Evolutionary conservation across 35 echinoderm and acorn worm genomes (phyloP).

Genomic region (Hemicentrotus pulcherrimus): DNA sequence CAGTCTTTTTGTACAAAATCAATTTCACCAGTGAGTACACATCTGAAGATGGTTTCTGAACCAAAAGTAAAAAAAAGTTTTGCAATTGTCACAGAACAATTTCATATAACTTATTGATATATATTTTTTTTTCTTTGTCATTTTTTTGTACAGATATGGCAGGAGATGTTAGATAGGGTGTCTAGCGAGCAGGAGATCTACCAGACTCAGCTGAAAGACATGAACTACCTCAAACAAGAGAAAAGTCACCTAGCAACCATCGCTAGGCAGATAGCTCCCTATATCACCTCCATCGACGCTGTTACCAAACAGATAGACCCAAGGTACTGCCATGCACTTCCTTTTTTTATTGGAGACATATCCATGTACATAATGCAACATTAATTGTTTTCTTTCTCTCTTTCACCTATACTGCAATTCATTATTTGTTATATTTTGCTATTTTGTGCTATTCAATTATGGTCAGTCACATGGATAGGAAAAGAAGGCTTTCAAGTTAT

Average conservation of each 20-base stretch:
- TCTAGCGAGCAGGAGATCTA: constrained; percentile 54
- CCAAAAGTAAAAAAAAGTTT: not conserved
- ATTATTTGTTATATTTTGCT: too few relatives aligned
- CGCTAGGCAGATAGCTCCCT: constrained; percentile 55
- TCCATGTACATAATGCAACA: too few relatives aligned
- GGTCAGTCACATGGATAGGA: too few relatives aligned
- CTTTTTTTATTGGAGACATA: too few relatives aligned
- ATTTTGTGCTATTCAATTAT: too few relatives aligned
- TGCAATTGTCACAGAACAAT: not conserved
- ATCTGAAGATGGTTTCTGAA: not conserved
- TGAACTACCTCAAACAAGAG: constrained; percentile 59
- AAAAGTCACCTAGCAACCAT: constrained; percentile 58
- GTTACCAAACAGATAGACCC: constrained; percentile 50
- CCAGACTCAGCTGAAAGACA: constrained; percentile 55
- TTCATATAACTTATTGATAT: not conserved
- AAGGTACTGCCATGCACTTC: not conserved
- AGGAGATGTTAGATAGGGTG: constrained; percentile 51
- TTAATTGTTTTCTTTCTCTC: too few relatives aligned
- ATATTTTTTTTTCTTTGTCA: too few relatives aligned
- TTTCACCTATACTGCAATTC: too few relatives aligned
- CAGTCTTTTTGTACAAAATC: too few relatives aligned
- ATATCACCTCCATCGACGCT: constrained; percentile 47
- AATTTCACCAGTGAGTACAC: too few relatives aligned
- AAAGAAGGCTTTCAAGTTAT: too few relatives aligned
- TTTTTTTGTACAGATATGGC: constrained; percentile 48